Percentiles rank a stretch among this genome's conserved stretches.
These are phyloP conservation scores for Chrysemys picta DNA, from an alignment of 2,113 vertebrate genomes.

Conservation along the genomic window DNA sequence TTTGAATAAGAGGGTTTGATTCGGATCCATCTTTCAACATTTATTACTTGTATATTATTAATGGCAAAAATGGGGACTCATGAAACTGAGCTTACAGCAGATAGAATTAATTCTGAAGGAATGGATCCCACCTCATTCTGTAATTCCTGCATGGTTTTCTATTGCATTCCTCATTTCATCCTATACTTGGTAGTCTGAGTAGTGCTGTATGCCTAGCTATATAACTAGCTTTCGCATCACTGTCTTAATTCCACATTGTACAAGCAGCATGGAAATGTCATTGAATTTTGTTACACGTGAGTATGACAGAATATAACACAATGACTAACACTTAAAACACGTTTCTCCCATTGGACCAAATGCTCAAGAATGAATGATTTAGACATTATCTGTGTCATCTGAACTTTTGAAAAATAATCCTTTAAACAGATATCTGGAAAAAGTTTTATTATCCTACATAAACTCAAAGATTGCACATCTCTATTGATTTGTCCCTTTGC, in stretches of 20 bases:
- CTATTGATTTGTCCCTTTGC: background rate
- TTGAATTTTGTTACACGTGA: background rate
- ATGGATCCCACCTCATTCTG: background rate
- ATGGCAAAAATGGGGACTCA: background rate
- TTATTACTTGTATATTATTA: background rate
- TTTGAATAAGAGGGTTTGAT: background rate
- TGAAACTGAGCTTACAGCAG: background rate
- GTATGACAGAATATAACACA: background rate
- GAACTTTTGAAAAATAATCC: slow-evolving; percentile 20
- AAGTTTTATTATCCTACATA: background rate
- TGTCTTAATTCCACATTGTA: background rate
- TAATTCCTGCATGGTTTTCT: background rate
- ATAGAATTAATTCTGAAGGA: background rate
- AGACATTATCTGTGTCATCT: background rate
- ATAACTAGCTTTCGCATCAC: background rate
- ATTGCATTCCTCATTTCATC: background rate
- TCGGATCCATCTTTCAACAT: background rate
- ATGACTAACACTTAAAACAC: background rate
- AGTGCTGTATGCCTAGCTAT: background rate
- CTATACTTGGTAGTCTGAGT: background rate
- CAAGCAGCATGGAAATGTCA: background rate
- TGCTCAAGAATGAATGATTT: background rate
- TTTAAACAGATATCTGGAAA: background rate
- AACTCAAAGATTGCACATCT: background rate
- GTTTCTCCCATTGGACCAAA: background rate